Conservation (phyloP, 2,113 vertebrate genomes). For the Osmerus mordax region DNA sequence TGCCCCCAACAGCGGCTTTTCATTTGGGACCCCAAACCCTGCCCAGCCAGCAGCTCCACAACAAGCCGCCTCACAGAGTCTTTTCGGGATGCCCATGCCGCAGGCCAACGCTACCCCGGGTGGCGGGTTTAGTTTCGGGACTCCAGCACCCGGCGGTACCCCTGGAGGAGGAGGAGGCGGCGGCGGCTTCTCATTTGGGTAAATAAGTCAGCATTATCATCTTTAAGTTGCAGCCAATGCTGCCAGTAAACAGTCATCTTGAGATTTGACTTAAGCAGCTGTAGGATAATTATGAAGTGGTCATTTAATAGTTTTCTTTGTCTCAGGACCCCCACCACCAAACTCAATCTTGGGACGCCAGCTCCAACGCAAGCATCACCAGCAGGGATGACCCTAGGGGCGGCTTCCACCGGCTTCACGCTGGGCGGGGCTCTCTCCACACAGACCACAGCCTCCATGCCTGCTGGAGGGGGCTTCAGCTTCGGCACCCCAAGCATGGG, state of each 20-base stretch:
- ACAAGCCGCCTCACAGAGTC: conserved; percentile 48
- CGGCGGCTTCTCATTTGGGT: conserved; percentile 76
- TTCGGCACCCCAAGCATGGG: conserved; percentile 36
- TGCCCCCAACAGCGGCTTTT: conserved; percentile 60
- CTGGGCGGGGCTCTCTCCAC: conserved; percentile 48
- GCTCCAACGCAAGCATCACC: conserved; percentile 63
- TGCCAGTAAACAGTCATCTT: too few relatives aligned
- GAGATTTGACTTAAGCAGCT: too few relatives aligned
- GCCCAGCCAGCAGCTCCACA: conserved; percentile 45
- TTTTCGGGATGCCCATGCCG: conserved; percentile 64
- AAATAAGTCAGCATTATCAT: conserved; percentile 22
- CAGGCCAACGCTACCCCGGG: conserved; percentile 48
- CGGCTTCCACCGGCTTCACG: conserved; percentile 61
- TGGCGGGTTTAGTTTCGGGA: conserved; percentile 77
- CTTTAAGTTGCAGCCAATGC: too few relatives aligned
- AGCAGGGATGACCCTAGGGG: conserved; percentile 70
- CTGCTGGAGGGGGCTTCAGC: conserved; percentile 56
- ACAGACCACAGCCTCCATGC: conserved; percentile 42
- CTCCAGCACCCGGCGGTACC: conserved; percentile 55
- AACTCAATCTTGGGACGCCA: conserved; percentile 63
- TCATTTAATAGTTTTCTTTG: not conserved
- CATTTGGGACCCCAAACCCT: conserved; percentile 56
- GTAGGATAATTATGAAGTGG: too few relatives aligned
- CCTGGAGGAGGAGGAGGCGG: conserved; percentile 25
- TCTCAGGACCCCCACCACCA: conserved; percentile 57